Evolutionary conservation across 2,888 invertebrate species (phyloP).

Genomic region (Leptothorax acervorum): DNA sequence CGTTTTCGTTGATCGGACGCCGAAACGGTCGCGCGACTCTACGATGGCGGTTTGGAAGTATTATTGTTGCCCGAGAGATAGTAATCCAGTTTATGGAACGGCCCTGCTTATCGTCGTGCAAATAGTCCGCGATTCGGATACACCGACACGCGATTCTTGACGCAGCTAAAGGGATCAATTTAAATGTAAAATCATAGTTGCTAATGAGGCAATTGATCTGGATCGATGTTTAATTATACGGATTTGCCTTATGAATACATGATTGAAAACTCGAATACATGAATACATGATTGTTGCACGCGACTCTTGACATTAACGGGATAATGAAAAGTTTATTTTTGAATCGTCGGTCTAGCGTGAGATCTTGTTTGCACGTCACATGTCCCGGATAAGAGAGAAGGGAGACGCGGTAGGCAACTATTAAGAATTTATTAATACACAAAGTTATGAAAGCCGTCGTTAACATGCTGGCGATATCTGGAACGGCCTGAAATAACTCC

Average conservation of each 20-base stretch:
- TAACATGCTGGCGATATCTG: slow-evolving; percentile 28
- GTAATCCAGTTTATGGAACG: slow-evolving; percentile 12
- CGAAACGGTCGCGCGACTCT: slow-evolving; percentile 13
- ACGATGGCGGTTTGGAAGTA: slow-evolving; percentile 15
- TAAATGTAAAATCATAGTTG: not conserved
- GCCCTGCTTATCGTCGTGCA: slow-evolving; percentile 37
- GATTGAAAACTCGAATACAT: not conserved
- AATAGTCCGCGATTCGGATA: slow-evolving; percentile 13
- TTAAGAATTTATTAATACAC: slow-evolving; percentile 49
- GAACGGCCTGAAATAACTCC: slow-evolving; percentile 44
- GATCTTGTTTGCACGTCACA: slow-evolving; percentile 15
- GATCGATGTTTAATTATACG: not conserved
- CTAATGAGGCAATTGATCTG: not conserved
- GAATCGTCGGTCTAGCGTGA: slow-evolving; percentile 13
- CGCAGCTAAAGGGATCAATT: not conserved
- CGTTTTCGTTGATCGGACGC: slow-evolving; percentile 63
- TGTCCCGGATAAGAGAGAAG: not conserved
- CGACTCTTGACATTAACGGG: slow-evolving; percentile 22
- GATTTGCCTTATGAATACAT: not conserved
- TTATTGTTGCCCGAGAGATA: slow-evolving; percentile 36
- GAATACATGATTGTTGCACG: not conserved
- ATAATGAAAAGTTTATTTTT: slow-evolving; percentile 22
- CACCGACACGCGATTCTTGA: slow-evolving; percentile 33
- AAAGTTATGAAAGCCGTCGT: slow-evolving; percentile 21
- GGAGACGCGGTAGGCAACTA: not conserved